Evolutionary conservation across 2,888 invertebrate genomes (phyloP), one percentile per base, ranked within the genome.

Genomic region (Barypeithes pellucidus): DNA sequence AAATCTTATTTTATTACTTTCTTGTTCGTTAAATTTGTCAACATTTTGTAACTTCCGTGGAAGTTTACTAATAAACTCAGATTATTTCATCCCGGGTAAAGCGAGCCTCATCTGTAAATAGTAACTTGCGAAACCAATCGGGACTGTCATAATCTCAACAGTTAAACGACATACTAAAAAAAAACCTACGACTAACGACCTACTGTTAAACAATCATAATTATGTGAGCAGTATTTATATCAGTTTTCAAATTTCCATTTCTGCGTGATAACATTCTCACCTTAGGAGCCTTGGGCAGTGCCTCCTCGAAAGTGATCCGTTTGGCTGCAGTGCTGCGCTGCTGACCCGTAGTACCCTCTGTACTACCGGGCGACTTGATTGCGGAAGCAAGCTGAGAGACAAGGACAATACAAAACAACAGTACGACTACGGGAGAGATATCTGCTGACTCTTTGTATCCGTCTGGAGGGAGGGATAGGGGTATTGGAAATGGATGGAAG

Each of bases 301-400:
- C 72, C 76, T 83, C 81, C 75, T 87, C 86, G 82, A 88, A 88
- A 78, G 86, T 86, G 82, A 88, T 88, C 81, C 87, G 85, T 82
- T 88, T 88, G 83, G 87, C 87, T 79, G 86, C 87, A 78, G 86
- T 81, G 82, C 86, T 85, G 82, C 85, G 85, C 79, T 79, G 83
- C 36, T 68, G 66, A 41, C 22, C 43, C 33, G 47, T n/a, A 16
- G 33, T 36, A 59, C 59, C 16, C 24, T 50, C 50, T 5, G 50
- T 39, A 33, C 65, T 22, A 68, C 54, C 39, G 47, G 41, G 22
- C 54, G 57, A 14, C 45, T 47, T 60, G 29, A 50, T 36, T 29
- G 65, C 65, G 29, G 70, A 71, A 73, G 69, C 52, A 66, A 63
- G 74, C 74, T 74, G 71, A 69, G 59, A 70, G 65, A 73, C 29